Conservation (phyloP, 2,888 invertebrate genomes). For the Smittia aterrima region DNA sequence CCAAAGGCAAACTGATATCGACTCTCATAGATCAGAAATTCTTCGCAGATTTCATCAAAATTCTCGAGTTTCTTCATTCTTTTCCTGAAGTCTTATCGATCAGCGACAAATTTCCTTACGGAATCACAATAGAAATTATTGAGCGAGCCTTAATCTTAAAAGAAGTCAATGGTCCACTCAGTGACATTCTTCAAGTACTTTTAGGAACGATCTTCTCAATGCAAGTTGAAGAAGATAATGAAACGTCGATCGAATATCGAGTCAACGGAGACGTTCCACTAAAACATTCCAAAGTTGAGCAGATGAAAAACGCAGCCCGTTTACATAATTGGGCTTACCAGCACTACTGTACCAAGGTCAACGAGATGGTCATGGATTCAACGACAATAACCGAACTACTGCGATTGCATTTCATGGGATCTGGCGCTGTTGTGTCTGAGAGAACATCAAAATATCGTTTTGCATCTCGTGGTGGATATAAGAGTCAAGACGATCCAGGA, state of each 20-base stretch:
- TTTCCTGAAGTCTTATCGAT: slow-evolving; percentile 78
- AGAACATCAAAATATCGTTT: slow-evolving; percentile 72
- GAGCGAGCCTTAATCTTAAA: slow-evolving; percentile 70
- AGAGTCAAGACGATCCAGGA: slow-evolving; percentile 84
- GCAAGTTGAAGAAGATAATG: slow-evolving; percentile 79
- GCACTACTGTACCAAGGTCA: slow-evolving; percentile 72
- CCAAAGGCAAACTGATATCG: slow-evolving; percentile 68
- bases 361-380: slow-evolving; percentile 80
- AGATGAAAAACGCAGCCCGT: slow-evolving; percentile 63
- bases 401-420: slow-evolving; percentile 71
- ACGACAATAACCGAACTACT: slow-evolving; percentile 87
- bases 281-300: slow-evolving; percentile 20
- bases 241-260: slow-evolving; percentile 53
- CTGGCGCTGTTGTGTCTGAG: slow-evolving; percentile 67
- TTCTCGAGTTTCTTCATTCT: slow-evolving; percentile 84
- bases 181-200: slow-evolving; percentile 80
- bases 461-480: slow-evolving; percentile 78
- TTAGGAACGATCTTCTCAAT: slow-evolving; percentile 77
- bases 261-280: slow-evolving; percentile 17
- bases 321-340: slow-evolving; percentile 71
- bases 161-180: slow-evolving; percentile 77
- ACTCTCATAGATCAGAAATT: slow-evolving; percentile 72
- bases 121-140: slow-evolving; percentile 70
- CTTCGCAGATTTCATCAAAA: slow-evolving; percentile 82
- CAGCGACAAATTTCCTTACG: slow-evolving; percentile 73